Conservation (phyloP, 2,113 vertebrate genomes). For the Albula glossodonta region DNA sequence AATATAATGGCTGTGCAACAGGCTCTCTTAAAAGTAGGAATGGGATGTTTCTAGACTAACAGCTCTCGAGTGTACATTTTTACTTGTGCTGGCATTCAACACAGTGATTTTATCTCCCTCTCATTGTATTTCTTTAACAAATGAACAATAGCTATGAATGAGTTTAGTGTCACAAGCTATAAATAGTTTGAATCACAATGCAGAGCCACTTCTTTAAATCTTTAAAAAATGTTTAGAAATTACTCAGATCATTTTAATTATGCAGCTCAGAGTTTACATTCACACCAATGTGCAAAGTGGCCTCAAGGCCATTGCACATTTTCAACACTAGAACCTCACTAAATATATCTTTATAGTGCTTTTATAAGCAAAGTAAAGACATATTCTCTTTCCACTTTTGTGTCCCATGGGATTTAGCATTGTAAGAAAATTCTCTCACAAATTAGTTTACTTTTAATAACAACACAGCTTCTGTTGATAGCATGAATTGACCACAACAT, state of each 20-base stretch:
- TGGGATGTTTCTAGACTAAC: not conserved
- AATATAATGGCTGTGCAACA: not conserved
- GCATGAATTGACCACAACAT: not conserved
- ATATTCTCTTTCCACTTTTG: not conserved
- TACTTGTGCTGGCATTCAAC: not conserved
- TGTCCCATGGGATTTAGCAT: not conserved
- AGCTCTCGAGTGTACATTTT: not conserved
- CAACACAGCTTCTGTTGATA: not conserved
- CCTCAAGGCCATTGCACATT: not conserved
- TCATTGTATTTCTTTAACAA: not conserved
- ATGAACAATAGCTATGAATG: not conserved
- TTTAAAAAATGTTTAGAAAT: not conserved
- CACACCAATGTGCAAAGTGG: not conserved
- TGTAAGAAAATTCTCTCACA: not conserved
- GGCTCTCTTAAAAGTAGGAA: not conserved
- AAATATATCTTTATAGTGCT: not conserved
- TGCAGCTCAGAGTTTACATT: not conserved
- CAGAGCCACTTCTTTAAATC: not conserved
- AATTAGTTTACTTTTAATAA: no score
- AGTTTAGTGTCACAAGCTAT: no score
- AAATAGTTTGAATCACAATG: not conserved
- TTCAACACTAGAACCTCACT: not conserved
- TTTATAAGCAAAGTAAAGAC: not conserved
- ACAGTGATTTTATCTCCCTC: not conserved
- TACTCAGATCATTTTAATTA: not conserved